Conservation (phyloP, 2,888 invertebrate species). For the Diadromus collaris region DNA sequence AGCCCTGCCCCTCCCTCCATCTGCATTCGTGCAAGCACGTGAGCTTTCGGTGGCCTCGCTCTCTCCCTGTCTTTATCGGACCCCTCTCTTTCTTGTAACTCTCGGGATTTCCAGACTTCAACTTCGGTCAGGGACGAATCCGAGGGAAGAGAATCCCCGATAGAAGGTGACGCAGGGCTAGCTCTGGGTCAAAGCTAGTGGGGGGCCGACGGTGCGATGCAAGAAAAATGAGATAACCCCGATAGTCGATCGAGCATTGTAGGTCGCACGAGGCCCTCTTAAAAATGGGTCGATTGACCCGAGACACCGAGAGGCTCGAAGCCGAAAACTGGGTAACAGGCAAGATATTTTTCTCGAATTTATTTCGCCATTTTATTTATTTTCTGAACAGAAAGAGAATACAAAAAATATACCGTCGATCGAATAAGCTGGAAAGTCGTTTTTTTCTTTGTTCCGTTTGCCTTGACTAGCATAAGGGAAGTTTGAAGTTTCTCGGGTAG, state of each 20-base stretch:
- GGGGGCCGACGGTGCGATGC: conserved; percentile 7
- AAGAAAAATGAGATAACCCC: conserved; percentile 46
- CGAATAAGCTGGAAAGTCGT: not conserved
- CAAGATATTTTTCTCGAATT: not conserved
- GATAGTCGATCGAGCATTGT: conserved; percentile 33
- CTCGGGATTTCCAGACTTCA: conserved; percentile 35
- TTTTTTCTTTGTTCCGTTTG: not conserved
- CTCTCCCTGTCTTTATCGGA: conserved; percentile 14
- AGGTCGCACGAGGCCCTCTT: conserved; percentile 29
- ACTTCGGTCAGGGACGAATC: conserved; percentile 33
- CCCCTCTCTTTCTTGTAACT: conserved; percentile 3
- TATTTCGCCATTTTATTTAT: not conserved
- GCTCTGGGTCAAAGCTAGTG: conserved; percentile 19
- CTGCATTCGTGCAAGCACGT: conserved; percentile 5
- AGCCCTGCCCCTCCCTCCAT: conserved; percentile 4
- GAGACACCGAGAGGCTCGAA: not conserved
- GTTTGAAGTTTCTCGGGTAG: not conserved
- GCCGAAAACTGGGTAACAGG: not conserved
- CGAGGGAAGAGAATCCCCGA: conserved; percentile 25
- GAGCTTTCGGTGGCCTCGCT: not conserved
- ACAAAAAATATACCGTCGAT: too few species aligned
- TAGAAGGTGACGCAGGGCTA: conserved; percentile 28
- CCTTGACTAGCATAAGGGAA: not conserved
- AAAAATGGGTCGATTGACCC: conserved; percentile 29
- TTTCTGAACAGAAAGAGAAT: too few species aligned